Percentiles rank a stretch among this genome's conserved stretches.
phyloP scores from a whole-genome alignment of 2,888 invertebrate species.

The Phrixothrix hirtus region DNA sequence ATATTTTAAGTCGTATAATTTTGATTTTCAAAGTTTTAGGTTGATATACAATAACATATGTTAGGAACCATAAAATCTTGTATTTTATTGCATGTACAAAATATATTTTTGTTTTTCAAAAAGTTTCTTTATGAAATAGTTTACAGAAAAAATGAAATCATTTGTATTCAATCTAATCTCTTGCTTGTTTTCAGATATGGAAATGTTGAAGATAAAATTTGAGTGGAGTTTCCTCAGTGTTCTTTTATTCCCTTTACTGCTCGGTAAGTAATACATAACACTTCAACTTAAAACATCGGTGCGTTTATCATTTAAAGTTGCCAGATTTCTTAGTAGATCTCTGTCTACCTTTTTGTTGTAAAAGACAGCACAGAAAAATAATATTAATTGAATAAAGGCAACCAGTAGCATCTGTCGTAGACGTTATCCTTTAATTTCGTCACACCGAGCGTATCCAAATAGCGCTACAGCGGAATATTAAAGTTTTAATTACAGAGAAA shows the following conservation, averaged over 20 bases:
- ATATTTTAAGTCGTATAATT: too few species aligned
- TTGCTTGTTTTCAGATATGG: constrained; percentile 34
- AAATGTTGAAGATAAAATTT: constrained; percentile 33
- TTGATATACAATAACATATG: too few species aligned
- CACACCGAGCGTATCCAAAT: constrained; percentile 4
- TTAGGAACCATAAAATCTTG: too few species aligned
- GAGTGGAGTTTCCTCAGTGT: constrained; percentile 25
- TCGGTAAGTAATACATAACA: constrained; percentile 33
- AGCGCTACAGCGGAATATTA: constrained; percentile 11
- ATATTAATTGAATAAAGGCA: constrained; percentile 6
- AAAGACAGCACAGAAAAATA: too few species aligned
- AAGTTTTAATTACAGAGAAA: constrained; percentile 16
- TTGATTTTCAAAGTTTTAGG: too few species aligned
- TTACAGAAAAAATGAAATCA: constrained; percentile 11
- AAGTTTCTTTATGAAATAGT: constrained; percentile 8
- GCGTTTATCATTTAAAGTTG: constrained; percentile 28
- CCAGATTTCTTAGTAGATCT: constrained; percentile 22
- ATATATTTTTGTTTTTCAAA: constrained; percentile 11
- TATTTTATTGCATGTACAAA: too few species aligned
- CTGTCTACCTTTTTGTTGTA: constrained; percentile 8
- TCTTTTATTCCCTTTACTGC: constrained; percentile 29
- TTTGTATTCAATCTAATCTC: constrained; percentile 24
- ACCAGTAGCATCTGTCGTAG: constrained; percentile 16
- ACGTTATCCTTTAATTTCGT: constrained; percentile 12
- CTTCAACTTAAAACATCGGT: constrained; percentile 26